Conservation (phyloP, 1,140 invertebrate genomes). For the Colletes gigas region DNA sequence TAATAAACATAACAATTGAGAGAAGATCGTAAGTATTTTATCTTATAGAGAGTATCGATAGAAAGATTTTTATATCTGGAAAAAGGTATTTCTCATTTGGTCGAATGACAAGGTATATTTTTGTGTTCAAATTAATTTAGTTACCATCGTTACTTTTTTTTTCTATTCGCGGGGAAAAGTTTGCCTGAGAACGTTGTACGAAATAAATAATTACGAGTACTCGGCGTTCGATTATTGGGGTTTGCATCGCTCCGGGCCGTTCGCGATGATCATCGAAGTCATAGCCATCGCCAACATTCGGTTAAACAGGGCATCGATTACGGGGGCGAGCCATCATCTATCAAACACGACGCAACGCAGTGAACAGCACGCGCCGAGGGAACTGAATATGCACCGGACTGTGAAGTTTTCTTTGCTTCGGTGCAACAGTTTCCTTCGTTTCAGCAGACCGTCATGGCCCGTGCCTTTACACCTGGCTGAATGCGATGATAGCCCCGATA, state of each 20-base stretch:
- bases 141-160: no score
- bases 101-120: no score
- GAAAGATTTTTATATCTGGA: no score
- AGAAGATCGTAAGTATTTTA: not conserved
- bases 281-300: not conserved
- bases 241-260: no score
- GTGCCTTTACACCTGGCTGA: constrained; percentile 74
- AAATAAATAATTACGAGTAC: no score
- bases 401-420: constrained; percentile 52
- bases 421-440: constrained; percentile 62
- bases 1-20: no score
- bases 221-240: no score
- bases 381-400: constrained; percentile 36
- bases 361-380: constrained; percentile 16
- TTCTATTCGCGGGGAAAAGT: no score
- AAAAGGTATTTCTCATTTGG: no score
- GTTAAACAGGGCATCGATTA: constrained; percentile 38
- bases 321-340: constrained; percentile 31
- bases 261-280: constrained; percentile 10
- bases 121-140: no score
- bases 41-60: no score
- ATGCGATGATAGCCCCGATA: constrained; percentile 72
- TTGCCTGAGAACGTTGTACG: no score
- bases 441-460: constrained; percentile 59
- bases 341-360: not conserved